These are phyloP conservation scores for Drosophila ochracea DNA, from an alignment of 2,888 invertebrate species.

Conservation along the genomic window DNA sequence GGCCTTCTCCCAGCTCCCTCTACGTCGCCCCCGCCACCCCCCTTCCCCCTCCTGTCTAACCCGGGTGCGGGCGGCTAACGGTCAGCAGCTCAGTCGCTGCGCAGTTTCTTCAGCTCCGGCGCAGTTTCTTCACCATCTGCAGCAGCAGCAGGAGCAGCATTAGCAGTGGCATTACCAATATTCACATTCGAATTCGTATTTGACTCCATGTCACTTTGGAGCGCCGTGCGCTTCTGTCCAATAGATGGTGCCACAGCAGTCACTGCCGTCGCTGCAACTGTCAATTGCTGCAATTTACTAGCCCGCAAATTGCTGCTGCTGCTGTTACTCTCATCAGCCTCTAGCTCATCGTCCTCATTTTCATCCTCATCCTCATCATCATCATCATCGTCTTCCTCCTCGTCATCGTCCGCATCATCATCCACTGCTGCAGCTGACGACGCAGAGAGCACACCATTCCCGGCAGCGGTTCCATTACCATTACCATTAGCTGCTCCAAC, in stretches of 20 bases:
- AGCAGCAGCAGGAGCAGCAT: conserved; percentile 5
- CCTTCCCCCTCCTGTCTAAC: neutral
- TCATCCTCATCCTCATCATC: conserved; percentile 67
- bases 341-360: conserved; percentile 70
- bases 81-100: conserved; percentile 81
- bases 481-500: conserved; percentile 62
- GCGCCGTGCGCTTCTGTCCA: conserved; percentile 73
- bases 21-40: neutral
- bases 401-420: conserved; percentile 45
- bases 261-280: conserved; percentile 51
- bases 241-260: conserved; percentile 55
- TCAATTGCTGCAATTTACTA: conserved; percentile 66
- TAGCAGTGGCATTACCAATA: conserved; percentile 47
- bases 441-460: conserved; percentile 40
- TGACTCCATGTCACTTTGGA: conserved; percentile 68
- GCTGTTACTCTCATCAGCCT: conserved; percentile 76
- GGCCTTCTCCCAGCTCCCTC: neutral
- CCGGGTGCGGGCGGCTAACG: conserved; percentile 19
- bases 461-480: conserved; percentile 71
- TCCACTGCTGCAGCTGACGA: conserved; percentile 17
- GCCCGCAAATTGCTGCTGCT: conserved; percentile 68
- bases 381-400: conserved; percentile 50
- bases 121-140: conserved; percentile 73
- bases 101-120: conserved; percentile 84
- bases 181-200: conserved; percentile 24